Evolutionary conservation across 1,140 invertebrate genomes (phyloP).

Genomic region (Lordiphosa clarofinis): DNA sequence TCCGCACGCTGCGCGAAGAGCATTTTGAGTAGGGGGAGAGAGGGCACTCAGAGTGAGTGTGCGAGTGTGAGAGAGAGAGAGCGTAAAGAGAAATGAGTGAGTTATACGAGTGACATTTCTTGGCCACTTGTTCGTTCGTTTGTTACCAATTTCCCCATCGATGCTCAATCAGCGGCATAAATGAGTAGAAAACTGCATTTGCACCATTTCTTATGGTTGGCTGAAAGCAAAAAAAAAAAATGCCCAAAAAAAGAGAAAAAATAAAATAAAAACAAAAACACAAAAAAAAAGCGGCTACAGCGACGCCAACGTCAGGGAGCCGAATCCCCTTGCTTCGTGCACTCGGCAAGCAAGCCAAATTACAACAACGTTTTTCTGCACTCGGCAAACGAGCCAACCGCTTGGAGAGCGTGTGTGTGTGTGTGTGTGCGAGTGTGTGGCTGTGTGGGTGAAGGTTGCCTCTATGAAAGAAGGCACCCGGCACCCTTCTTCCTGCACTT

Average conservation of each 20-base stretch:
- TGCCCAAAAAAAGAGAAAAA: constrained; percentile 20
- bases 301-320: constrained; percentile 12
- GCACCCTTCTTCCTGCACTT: constrained; percentile 47
- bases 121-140: constrained; percentile 40
- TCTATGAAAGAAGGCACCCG: constrained; percentile 5
- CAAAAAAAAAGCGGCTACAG: constrained; percentile 16
- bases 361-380: background rate
- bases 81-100: constrained; percentile 15
- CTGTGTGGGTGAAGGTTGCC: constrained; percentile 25
- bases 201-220: constrained; percentile 26
- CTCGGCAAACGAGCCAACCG: background rate
- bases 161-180: constrained; percentile 64
- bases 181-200: constrained; percentile 15
- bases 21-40: too few species aligned
- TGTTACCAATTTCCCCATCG: constrained; percentile 38
- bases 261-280: background rate
- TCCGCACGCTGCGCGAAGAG: constrained; percentile 7
- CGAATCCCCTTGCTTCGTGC: constrained; percentile 1
- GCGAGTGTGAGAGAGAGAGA: constrained; percentile 11
- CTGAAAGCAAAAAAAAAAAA: constrained; percentile 37
- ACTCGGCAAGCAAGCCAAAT: background rate
- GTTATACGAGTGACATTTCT: constrained; percentile 23
- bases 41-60: constrained; percentile 10
- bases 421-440: background rate
- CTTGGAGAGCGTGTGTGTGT: background rate